These are phyloP conservation scores for Scaptomyza polygonia DNA, from an alignment of 2,888 invertebrate genomes.

Conservation along the genomic window DNA sequence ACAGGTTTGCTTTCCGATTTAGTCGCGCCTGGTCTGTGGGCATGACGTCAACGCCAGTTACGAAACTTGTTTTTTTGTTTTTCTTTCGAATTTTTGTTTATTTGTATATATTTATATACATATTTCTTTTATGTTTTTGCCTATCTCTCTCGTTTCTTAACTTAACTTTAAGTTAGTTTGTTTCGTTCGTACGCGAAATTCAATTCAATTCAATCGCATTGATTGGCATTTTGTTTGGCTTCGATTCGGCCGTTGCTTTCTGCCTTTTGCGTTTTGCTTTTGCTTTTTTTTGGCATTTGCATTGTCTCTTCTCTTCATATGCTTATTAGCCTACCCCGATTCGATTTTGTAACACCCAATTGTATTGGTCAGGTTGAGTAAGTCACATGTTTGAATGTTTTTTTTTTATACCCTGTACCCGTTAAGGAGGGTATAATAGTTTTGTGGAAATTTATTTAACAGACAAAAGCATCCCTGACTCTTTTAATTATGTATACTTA, in stretches of 20 bases:
- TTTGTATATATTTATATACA: slow-evolving; percentile 41
- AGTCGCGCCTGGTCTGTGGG: slow-evolving; percentile 38
- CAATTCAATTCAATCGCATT: slow-evolving; percentile 73
- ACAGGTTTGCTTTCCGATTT: slow-evolving; percentile 70
- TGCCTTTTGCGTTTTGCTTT: slow-evolving; percentile 28
- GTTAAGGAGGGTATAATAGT: too few species aligned
- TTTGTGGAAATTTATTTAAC: too few species aligned
- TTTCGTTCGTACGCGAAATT: slow-evolving; percentile 69
- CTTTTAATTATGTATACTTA: too few species aligned
- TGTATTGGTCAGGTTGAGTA: slow-evolving; percentile 48
- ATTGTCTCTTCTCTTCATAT: slow-evolving; percentile 55
- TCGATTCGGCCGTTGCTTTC: slow-evolving; percentile 25
- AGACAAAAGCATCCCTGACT: too few species aligned
- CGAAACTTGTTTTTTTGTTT: slow-evolving; percentile 77
- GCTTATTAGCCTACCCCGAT: slow-evolving; percentile 50
- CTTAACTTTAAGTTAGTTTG: slow-evolving; percentile 24
- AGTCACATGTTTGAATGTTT: slow-evolving; percentile 38
- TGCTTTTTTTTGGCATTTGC: slow-evolving; percentile 50
- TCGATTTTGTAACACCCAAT: slow-evolving; percentile 68
- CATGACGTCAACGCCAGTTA: slow-evolving; percentile 81
- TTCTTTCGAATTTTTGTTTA: slow-evolving; percentile 39
- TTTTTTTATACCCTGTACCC: too few species aligned
- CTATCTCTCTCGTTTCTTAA: slow-evolving; percentile 34
- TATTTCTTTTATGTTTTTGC: neutral
- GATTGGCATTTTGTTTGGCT: slow-evolving; percentile 63